phyloP scores from a whole-genome alignment of 92 coral and sea anemone genomes.

The Chrysogorgia sp. region DNA sequence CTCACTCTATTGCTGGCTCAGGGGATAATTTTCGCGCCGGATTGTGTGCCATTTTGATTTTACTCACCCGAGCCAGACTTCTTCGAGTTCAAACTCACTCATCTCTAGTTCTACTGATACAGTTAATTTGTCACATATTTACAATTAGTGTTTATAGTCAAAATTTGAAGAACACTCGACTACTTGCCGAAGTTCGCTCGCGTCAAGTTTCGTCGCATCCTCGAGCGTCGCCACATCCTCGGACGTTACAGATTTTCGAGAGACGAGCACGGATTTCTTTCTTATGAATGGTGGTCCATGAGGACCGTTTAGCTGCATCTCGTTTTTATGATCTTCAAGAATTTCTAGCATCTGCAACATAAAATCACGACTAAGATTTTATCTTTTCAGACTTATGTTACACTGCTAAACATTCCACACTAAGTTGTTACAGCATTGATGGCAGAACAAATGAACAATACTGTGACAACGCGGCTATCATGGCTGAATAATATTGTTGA shows the following conservation, averaged over 20 bases:
- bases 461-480: no score
- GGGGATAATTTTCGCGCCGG: no score
- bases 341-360: conserved; percentile 33
- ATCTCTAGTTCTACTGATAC: no score
- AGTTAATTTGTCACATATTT: no score
- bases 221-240: conserved; percentile 33
- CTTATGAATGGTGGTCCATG: conserved; percentile 13
- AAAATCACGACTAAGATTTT: not conserved
- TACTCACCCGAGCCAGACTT: no score
- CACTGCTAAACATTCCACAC: conserved; percentile 17
- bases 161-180: not conserved
- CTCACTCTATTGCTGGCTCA: no score
- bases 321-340: conserved; percentile 36
- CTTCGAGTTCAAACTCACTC: no score
- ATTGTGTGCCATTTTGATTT: no score
- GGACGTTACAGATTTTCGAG: conserved; percentile 5
- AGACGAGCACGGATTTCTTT: conserved; percentile 26
- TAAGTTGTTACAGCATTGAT: conserved; percentile 25
- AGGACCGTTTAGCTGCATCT: conserved; percentile 15
- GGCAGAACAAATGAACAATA: not conserved
- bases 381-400: not conserved
- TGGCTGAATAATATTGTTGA: no score
- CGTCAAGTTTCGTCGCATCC: conserved; percentile 12
- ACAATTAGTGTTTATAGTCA: not conserved
- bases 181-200: conserved; percentile 37